phyloP scores from a whole-genome alignment of 2,888 invertebrate genomes.

The Sinotaia quadrata region DNA sequence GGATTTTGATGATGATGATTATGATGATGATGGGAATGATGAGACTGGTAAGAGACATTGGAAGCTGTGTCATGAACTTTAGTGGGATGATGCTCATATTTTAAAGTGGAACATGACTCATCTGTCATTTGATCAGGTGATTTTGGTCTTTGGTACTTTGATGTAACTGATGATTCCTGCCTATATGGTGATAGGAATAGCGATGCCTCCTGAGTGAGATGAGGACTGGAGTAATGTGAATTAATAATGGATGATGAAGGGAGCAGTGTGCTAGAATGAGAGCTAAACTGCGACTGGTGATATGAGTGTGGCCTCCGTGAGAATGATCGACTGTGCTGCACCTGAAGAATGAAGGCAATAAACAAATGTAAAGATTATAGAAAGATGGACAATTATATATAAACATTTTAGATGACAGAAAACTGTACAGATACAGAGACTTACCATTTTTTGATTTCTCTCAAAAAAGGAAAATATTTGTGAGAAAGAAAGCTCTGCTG shows the following conservation, averaged over 20 bases:
- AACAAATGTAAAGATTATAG: no score
- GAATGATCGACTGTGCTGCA: constrained; percentile 3
- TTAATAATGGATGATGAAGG: not conserved
- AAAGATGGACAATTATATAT: no score
- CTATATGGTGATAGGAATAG: not conserved
- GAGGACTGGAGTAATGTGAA: not conserved
- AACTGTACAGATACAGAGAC: no score
- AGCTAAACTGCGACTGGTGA: constrained; percentile 13
- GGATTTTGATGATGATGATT: not conserved
- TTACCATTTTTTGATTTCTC: no score
- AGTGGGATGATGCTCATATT: no score
- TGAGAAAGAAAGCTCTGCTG: no score
- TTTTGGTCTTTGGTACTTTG: not conserved
- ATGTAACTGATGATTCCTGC: not conserved
- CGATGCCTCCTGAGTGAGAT: not conserved
- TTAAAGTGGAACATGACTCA: no score
- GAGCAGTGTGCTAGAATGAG: not conserved
- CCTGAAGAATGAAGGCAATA: no score
- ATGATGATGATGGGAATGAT: constrained; percentile 22
- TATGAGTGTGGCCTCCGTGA: constrained; percentile 9
- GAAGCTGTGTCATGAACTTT: constrained; percentile 7
- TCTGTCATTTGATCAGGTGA: not conserved
- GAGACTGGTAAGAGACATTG: constrained; percentile 15
- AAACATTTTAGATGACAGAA: no score
- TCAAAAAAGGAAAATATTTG: no score